Base-by-base conservation (phyloP, 1,140 invertebrate species). In the Papilio polytes region DNA sequence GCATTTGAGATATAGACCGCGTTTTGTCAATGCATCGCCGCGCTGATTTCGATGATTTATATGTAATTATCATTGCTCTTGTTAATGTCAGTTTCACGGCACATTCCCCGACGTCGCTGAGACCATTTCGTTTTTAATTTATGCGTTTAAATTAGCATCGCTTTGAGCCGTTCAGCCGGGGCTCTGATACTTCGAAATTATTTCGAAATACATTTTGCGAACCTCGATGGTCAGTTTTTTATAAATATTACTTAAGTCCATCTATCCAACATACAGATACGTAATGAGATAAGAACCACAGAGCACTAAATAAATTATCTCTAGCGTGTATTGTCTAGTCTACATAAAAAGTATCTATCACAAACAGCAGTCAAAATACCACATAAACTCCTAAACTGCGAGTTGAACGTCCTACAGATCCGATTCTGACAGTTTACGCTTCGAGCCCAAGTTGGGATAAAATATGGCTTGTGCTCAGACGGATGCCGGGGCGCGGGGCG, bases 11-110 rank as follows among this genome's bases (percentile, higher is more conserved):
- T 92, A 94, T 93, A 92, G 85, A 87, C 87, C 85, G 82, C 89
- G 91, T 92, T 94, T 94, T 94, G 93, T 93, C 93, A 93, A 94
- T 94, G 92, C 93, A 94, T 94, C 93, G 92, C 94, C 92, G 92
- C 89, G 87, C 88, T 92, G 89, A 93, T 92, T 90, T 89, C 87
- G 88, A 93, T 94, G 93, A 94, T 94, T 93, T 93, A 94, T 94
- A 92, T 89, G 85, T 91, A 94, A 94, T 94, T 94, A 94, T 94
- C 92, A 93, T 93, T 91, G 88, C 89, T 87, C 86, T 91, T 90
- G 92, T 93, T 93, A 94, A 94, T 91, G 91, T 89, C 89, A 85
- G 90, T 92, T 93, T 90, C 91, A 90, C 90, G 92, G 89, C 83
- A 87, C 90, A 89, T 94, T 90, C 88, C 83, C 87, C 84, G 77